phyloP scores from a whole-genome alignment of 2,888 invertebrate genomes.

The Anoplius nigerrimus region DNA sequence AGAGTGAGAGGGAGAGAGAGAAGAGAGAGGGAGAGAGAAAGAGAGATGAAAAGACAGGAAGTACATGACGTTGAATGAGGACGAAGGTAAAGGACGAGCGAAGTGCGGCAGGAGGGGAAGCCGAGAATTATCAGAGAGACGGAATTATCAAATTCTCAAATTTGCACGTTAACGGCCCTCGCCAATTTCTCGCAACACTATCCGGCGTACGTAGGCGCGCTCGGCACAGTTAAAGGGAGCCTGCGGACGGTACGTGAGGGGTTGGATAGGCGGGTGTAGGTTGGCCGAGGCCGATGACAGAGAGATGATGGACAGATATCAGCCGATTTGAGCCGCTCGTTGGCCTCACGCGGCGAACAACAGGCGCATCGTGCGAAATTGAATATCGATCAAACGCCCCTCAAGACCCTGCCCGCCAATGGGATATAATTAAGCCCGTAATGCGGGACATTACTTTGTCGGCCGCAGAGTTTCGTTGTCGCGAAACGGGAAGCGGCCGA shows the following conservation, averaged over 20 bases:
- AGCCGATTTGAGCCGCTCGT: neutral
- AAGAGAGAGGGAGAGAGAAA: conserved; percentile 1
- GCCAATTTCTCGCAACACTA: conserved; percentile 12
- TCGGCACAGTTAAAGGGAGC: too few relatives aligned
- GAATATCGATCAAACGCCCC: conserved; percentile 47
- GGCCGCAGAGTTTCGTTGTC: too few relatives aligned
- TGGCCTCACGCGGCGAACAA: conserved; percentile 14
- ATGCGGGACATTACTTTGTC: too few relatives aligned
- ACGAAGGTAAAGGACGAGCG: neutral
- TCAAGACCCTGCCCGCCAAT: conserved; percentile 48
- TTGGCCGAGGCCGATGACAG: conserved; percentile 28
- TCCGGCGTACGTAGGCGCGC: too few relatives aligned
- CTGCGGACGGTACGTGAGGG: too few relatives aligned
- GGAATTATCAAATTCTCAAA: too few relatives aligned
- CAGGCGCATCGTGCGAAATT: conserved; percentile 49
- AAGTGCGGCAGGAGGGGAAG: conserved; percentile 4
- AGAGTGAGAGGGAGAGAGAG: too few relatives aligned
- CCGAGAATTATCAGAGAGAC: conserved; percentile 11
- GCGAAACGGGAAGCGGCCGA: too few relatives aligned
- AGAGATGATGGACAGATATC: conserved; percentile 27
- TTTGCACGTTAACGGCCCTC: neutral
- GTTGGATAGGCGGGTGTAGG: conserved; percentile 10
- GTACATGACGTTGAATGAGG: too few relatives aligned
- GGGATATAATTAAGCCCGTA: neutral
- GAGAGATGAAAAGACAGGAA: too few relatives aligned